phyloP scores from a whole-genome alignment of 2,113 vertebrate species.

The Lophius piscatorius region DNA sequence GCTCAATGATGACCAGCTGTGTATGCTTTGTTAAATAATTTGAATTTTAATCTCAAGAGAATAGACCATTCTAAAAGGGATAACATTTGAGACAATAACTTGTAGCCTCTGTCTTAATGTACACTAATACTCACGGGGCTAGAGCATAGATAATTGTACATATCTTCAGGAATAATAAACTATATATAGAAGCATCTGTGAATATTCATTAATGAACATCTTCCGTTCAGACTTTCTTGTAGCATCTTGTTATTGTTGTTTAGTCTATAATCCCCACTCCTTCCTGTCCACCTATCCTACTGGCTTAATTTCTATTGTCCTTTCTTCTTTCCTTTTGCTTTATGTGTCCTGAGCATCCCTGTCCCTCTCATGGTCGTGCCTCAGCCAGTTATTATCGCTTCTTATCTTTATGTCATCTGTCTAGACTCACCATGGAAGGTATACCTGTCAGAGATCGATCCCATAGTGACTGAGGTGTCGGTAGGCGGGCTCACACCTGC shows the following conservation, averaged over 20 bases:
- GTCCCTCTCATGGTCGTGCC: conserved; percentile 41
- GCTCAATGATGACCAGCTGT: conserved; percentile 36
- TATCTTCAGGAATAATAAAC: conserved; percentile 42
- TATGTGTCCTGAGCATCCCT: conserved; percentile 26
- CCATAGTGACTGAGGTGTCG: conserved; percentile 78
- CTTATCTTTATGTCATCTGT: conserved; percentile 52
- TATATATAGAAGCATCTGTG: conserved; percentile 35
- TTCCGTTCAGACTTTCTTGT: conserved; percentile 19
- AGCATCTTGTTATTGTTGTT: conserved; percentile 2
- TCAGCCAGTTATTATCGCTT: conserved; percentile 44
- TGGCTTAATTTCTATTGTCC: conserved; percentile 20
- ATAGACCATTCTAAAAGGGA: conserved; percentile 17
- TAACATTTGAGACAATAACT: conserved; percentile 40
- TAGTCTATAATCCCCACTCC: conserved; percentile 4
- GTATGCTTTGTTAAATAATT: conserved; percentile 21
- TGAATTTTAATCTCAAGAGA: conserved; percentile 22
- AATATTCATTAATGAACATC: conserved; percentile 30
- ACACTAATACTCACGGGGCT: conserved; percentile 14
- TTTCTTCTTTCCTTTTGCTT: conserved; percentile 31
- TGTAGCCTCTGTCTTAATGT: conserved; percentile 35
- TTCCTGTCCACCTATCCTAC: neutral
- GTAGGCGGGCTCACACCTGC: conserved; percentile 92
- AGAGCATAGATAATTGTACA: conserved; percentile 32
- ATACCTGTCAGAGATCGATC: conserved; percentile 87
- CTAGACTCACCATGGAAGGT: conserved; percentile 97